These are phyloP conservation scores for Chamaea fasciata DNA, from an alignment of 2,113 vertebrate genomes.

Conservation along the genomic window DNA sequence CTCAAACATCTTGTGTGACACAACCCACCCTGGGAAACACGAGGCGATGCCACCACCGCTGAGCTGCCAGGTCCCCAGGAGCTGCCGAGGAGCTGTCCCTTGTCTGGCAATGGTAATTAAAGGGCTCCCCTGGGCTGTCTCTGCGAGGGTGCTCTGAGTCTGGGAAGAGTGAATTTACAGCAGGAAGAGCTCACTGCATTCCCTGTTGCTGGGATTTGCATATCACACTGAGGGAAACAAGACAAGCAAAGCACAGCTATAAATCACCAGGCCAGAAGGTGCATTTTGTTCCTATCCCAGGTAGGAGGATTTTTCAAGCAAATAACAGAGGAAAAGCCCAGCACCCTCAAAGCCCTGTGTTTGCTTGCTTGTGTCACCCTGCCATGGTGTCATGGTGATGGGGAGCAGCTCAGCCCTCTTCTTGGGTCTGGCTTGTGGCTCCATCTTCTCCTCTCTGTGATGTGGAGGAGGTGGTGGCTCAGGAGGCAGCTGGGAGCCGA, in stretches of 20 bases:
- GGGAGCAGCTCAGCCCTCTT: background rate
- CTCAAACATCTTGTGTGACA: background rate
- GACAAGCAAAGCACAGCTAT: background rate
- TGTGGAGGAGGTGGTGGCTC: background rate
- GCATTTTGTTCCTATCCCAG: background rate
- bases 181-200: background rate
- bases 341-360: background rate
- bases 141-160: background rate
- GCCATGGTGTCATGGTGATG: fast-evolving
- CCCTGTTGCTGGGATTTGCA: background rate
- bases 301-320: background rate
- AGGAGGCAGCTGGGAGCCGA: fast-evolving
- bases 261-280: background rate
- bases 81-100: fast-evolving
- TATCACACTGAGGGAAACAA: background rate
- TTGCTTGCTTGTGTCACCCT: background rate
- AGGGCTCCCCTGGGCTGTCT: background rate
- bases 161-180: background rate
- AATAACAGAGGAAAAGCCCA: background rate
- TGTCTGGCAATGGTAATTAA: background rate
- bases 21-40: background rate
- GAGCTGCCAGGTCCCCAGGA: background rate
- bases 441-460: background rate
- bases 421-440: background rate
- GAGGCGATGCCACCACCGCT: fast-evolving